phyloP scores from a whole-genome alignment of 2,113 vertebrate genomes.

The Elachura formosa region DNA sequence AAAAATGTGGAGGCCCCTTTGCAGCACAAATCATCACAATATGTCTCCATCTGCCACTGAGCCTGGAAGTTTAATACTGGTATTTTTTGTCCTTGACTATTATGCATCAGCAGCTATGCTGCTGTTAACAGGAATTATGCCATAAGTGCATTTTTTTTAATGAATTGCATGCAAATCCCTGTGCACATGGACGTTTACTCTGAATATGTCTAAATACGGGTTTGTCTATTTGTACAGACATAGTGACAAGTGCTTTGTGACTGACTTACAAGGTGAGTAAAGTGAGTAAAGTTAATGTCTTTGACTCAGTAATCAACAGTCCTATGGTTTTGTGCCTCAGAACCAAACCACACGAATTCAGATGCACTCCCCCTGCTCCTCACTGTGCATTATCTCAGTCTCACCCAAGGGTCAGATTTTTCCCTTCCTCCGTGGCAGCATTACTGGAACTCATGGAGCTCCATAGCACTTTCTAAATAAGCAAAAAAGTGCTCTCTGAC shows the following conservation, averaged over 20 bases:
- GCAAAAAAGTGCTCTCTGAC: background rate
- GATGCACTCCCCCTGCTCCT: accelerated
- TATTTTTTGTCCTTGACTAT: background rate
- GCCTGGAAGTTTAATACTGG: background rate
- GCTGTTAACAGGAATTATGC: background rate
- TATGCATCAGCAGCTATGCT: background rate
- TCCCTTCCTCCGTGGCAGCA: background rate
- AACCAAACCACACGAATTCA: background rate
- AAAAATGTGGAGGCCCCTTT: background rate
- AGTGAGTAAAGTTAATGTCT: background rate
- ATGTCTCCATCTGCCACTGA: background rate
- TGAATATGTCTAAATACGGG: background rate
- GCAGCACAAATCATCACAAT: background rate
- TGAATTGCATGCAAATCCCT: background rate
- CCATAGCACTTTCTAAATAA: background rate
- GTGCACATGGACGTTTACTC: background rate
- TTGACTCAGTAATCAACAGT: background rate
- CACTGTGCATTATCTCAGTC: background rate
- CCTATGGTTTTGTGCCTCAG: background rate
- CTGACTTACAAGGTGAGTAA: background rate
- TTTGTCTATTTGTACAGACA: background rate
- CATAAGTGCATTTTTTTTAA: background rate
- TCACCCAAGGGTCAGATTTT: background rate
- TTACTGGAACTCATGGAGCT: background rate
- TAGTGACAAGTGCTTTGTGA: background rate